Evolutionary conservation across 2,888 invertebrate species (phyloP).

Genomic region (Suillia variegata): DNA sequence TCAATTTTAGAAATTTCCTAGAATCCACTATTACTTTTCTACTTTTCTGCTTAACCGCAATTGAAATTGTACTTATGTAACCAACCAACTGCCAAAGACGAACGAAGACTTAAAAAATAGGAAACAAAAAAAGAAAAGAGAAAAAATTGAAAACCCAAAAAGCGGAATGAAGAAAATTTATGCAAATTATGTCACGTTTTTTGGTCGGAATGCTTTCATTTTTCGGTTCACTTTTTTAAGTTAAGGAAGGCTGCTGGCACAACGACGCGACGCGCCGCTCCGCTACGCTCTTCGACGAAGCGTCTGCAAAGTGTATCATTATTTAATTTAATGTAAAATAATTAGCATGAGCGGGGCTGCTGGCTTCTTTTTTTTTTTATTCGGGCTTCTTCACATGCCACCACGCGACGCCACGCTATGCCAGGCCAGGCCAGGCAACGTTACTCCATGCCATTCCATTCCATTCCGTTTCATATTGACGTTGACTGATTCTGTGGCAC

Average conservation of each 20-base stretch:
- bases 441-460: conserved; percentile 4
- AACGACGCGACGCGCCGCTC: too few species aligned
- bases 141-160: neutral
- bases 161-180: conserved; percentile 39
- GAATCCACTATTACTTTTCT: too few species aligned
- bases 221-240: too few species aligned
- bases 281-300: conserved; percentile 8
- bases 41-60: conserved; percentile 51
- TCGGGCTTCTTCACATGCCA: too few species aligned
- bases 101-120: too few species aligned
- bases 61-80: conserved; percentile 43
- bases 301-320: conserved; percentile 57
- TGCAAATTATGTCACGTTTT: conserved; percentile 59
- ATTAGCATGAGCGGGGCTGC: conserved; percentile 55
- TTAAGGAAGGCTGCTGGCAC: too few species aligned
- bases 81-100: too few species aligned
- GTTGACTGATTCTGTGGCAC: conserved; percentile 34
- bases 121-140: too few species aligned
- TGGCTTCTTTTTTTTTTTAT: conserved; percentile 18
- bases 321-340: conserved; percentile 63
- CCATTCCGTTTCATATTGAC: too few species aligned
- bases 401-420: too few species aligned
- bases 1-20: conserved; percentile 17
- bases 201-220: conserved; percentile 47
- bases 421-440: conserved; percentile 9